Evolutionary conservation across 2,797 vertebrate genomes (phyloP), one percentile per base, ranked within the genome.

Genomic region (Syngnathus acus): DNA sequence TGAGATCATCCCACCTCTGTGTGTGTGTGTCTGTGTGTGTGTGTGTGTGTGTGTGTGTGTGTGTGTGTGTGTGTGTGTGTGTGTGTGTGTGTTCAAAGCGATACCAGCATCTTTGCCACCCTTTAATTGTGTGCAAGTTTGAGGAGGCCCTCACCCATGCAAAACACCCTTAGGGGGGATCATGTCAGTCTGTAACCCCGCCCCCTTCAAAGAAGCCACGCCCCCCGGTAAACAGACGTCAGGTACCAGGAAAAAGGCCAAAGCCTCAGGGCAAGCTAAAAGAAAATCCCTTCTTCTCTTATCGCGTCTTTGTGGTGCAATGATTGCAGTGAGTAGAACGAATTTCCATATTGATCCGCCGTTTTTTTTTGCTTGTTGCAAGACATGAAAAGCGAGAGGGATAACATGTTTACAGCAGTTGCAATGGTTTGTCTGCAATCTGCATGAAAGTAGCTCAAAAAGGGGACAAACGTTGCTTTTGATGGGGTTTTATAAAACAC

Each of bases 301-400:
- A 89, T 89, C 85, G 66, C 66, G 62, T 67, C 65, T 79, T 65
- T 72, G 85, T 75, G 80, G 80, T 75, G 77, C 83, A 79, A n/a
- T 50, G 17, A 50, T 50, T 21, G n/a, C 19, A 19, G n/a, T 10
- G 19, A 51, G 80, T 58, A 70, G 83, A 71, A 65, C 65, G 48
- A 9, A 84, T 90, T 89, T 86, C 72, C 84, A 89, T 86, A 81
- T 81, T 76, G 83, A 86, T 81, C 80, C 74, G 65, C 82, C 54
- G 16, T 11, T 57, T 57, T 57, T 57, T 23, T 14, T 16, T 26
- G 80, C 81, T 77, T 64, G 16, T 66, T 66, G 50, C n/a, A 5
- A 21, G 50, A 21, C 50, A 51, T 21, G 19, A 21, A 21, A 17
- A 17, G 17, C 39, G 79, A 21, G 50, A 71, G 77, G 78, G 79